phyloP scores from a whole-genome alignment of 2,113 vertebrate species.

The Pogonocichla stellata region DNA sequence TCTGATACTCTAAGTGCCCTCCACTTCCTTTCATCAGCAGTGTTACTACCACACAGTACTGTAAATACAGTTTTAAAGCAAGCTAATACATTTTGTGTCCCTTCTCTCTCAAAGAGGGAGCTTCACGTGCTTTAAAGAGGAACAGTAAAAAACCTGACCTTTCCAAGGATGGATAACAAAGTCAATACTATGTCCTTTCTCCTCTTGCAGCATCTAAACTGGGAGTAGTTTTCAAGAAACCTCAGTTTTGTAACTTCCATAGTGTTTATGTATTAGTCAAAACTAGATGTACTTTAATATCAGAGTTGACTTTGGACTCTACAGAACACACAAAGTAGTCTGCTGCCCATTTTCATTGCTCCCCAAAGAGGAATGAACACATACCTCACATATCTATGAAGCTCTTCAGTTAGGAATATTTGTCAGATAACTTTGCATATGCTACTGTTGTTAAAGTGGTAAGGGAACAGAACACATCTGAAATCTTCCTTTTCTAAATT shows the following conservation, averaged over 20 bases:
- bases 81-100: neutral
- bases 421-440: neutral
- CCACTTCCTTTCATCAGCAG: neutral
- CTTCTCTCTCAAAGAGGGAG: neutral
- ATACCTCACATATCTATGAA: accelerated
- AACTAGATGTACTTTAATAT: neutral
- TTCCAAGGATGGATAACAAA: neutral
- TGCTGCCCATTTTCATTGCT: neutral
- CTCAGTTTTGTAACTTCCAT: neutral
- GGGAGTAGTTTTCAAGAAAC: neutral
- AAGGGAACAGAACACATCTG: neutral
- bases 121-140: neutral
- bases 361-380: neutral
- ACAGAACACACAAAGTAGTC: neutral
- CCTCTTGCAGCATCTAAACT: neutral
- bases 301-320: neutral
- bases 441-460: neutral
- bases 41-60: neutral
- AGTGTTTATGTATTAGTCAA: neutral
- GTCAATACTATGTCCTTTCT: neutral
- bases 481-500: neutral
- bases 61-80: neutral
- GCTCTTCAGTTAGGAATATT: neutral
- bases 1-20: neutral
- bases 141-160: neutral